phyloP scores from a whole-genome alignment of 2,888 invertebrate species.

The Aspidiotus rigidus region DNA sequence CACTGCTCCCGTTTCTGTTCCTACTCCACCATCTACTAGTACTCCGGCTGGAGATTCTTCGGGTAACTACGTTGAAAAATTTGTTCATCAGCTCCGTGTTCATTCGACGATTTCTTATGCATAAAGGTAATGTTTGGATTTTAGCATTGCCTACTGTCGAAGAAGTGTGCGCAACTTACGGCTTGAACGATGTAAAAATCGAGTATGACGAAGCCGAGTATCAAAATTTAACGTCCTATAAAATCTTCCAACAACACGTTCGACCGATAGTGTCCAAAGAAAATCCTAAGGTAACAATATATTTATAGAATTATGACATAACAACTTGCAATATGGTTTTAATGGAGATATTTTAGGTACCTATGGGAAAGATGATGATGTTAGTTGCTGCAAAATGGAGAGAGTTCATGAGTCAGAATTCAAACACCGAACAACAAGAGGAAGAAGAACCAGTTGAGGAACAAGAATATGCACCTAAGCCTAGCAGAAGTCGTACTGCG shows the following conservation, averaged over 20 bases:
- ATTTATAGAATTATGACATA: no score
- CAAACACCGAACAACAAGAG: slow-evolving; percentile 51
- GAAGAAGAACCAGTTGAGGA: slow-evolving; percentile 42
- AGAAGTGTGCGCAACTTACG: slow-evolving; percentile 85
- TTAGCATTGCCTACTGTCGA: slow-evolving; percentile 81
- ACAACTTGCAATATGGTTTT: no score
- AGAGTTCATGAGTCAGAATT: slow-evolving; percentile 79
- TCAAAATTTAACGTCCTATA: slow-evolving; percentile 83
- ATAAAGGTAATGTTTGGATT: not conserved
- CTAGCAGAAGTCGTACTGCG: slow-evolving; percentile 24
- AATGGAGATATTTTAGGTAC: slow-evolving; percentile 51
- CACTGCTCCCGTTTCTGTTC: not conserved
- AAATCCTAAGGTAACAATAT: slow-evolving; percentile 68
- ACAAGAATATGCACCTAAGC: slow-evolving; percentile 48
- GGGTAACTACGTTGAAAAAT: no score
- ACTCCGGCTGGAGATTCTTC: slow-evolving; percentile 41
- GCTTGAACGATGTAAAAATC: slow-evolving; percentile 79
- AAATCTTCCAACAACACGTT: slow-evolving; percentile 87
- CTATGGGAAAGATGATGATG: slow-evolving; percentile 91
- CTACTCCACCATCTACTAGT: slow-evolving; percentile 39
- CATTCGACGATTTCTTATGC: not conserved
- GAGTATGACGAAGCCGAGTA: slow-evolving; percentile 85
- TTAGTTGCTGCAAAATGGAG: slow-evolving; percentile 96
- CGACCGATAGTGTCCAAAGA: slow-evolving; percentile 85
- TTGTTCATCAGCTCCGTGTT: no score